These are phyloP conservation scores for Acanthosoma haemorrhoidale DNA, from an alignment of 2,888 invertebrate genomes.

Conservation along the genomic window DNA sequence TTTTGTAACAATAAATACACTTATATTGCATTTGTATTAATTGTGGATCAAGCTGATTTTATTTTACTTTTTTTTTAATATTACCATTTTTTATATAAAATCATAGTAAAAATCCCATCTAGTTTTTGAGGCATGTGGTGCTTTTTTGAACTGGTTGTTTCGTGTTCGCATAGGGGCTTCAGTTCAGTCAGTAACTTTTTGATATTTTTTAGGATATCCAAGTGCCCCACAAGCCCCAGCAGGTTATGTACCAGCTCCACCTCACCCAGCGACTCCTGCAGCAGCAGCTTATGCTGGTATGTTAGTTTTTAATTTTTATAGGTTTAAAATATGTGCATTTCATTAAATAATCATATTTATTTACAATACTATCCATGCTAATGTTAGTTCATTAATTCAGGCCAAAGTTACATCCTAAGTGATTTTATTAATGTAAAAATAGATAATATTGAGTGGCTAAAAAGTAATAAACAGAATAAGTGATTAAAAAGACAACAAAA, in stretches of 20 bases:
- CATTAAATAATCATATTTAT: too few species aligned
- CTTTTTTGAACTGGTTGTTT: slow-evolving; percentile 29
- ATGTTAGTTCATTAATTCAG: neutral
- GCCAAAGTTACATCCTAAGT: too few species aligned
- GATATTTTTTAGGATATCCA: slow-evolving; percentile 50
- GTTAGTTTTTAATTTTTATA: neutral
- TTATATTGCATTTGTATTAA: slow-evolving; percentile 21
- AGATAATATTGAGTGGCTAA: too few species aligned
- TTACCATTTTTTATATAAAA: neutral
- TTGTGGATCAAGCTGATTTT: slow-evolving; percentile 12
- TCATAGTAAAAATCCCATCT: slow-evolving; percentile 28
- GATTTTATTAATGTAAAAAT: too few species aligned
- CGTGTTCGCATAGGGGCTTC: neutral
- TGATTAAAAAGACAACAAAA: too few species aligned
- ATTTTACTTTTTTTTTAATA: neutral
- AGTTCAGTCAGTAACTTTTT: neutral
- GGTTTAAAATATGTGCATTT: neutral
- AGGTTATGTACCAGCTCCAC: slow-evolving; percentile 58
- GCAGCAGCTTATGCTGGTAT: slow-evolving; percentile 43
- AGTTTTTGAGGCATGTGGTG: slow-evolving; percentile 16
- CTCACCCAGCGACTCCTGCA: slow-evolving; percentile 54
- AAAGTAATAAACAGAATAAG: too few species aligned
- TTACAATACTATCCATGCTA: neutral
- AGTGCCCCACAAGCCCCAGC: slow-evolving; percentile 54
- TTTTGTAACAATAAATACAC: slow-evolving; percentile 18